phyloP scores from a whole-genome alignment of 2,113 vertebrate genomes.

The Gracilinanus agilis region DNA sequence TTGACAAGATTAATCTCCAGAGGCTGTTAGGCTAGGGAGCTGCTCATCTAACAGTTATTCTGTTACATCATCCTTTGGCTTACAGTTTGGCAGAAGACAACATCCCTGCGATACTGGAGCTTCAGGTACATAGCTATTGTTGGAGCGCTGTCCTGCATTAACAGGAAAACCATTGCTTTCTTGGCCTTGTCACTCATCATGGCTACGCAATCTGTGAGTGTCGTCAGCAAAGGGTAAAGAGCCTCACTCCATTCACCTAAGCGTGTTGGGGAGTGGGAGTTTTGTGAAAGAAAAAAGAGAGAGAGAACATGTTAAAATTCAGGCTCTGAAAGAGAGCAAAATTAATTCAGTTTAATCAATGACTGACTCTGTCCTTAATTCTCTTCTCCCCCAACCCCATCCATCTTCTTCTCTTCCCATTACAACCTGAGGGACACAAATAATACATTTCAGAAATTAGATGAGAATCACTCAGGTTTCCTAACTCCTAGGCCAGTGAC shows the following conservation, averaged over 20 bases:
- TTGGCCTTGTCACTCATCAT: slow-evolving; percentile 99
- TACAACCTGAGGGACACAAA: neutral
- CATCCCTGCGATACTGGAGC: slow-evolving; percentile 96
- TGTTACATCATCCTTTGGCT: slow-evolving; percentile 69
- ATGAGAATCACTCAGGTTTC: neutral
- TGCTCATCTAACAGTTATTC: neutral
- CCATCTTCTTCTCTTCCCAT: neutral
- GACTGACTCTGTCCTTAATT: neutral
- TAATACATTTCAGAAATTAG: neutral
- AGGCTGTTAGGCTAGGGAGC: neutral
- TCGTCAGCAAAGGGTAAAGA: slow-evolving; percentile 96
- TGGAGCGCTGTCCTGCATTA: slow-evolving; percentile 98
- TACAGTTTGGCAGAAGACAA: slow-evolving; percentile 99
- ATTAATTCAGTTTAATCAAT: accelerated
- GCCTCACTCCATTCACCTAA: slow-evolving; percentile 99
- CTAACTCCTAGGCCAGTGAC: neutral
- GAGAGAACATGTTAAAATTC: slow-evolving; percentile 29
- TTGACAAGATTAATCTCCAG: neutral
- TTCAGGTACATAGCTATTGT: slow-evolving; percentile 94
- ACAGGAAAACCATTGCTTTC: slow-evolving; percentile 97
- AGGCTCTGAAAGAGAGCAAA: slow-evolving; percentile 30
- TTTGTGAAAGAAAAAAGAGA: slow-evolving; percentile 45
- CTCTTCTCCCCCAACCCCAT: neutral
- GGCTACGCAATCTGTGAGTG: slow-evolving; percentile 95
- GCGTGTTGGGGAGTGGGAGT: neutral